Conservation (phyloP, 1,140 invertebrate species). For the Calosoma granatense region DNA sequence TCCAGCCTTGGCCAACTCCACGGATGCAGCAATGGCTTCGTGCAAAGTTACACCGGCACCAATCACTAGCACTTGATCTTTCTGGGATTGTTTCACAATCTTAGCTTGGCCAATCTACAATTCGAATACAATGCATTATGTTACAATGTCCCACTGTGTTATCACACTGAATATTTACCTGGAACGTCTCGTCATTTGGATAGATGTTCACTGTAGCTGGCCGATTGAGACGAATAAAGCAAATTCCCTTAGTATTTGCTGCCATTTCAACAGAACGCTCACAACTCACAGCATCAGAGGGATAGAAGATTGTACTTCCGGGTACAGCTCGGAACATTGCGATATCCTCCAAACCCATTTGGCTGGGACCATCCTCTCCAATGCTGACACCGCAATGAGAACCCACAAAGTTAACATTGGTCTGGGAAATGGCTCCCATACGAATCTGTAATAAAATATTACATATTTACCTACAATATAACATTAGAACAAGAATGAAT, state of each 20-base stretch:
- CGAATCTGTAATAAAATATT: slow-evolving; percentile 57
- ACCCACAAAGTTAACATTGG: slow-evolving; percentile 90
- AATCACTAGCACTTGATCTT: slow-evolving; percentile 78
- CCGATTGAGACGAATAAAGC: slow-evolving; percentile 91
- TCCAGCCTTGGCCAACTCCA: slow-evolving; percentile 56
- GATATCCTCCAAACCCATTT: slow-evolving; percentile 98
- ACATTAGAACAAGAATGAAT: too few relatives aligned
- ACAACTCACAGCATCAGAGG: slow-evolving; percentile 86
- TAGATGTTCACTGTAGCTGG: slow-evolving; percentile 86
- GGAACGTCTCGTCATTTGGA: slow-evolving; percentile 73
- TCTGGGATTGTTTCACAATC: slow-evolving; percentile 60
- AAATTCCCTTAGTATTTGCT: slow-evolving; percentile 91
- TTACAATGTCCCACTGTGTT: background rate
- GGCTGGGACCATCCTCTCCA: slow-evolving; percentile 97
- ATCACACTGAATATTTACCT: slow-evolving; percentile 38
- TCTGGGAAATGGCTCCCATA: slow-evolving; percentile 98
- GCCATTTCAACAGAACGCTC: slow-evolving; percentile 92
- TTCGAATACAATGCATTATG: slow-evolving; percentile 13
- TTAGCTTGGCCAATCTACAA: slow-evolving; percentile 62
- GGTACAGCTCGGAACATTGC: slow-evolving; percentile 92
- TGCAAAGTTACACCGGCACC: slow-evolving; percentile 89
- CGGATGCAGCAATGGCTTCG: slow-evolving; percentile 80
- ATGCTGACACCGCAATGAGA: slow-evolving; percentile 95
- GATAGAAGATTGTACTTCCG: slow-evolving; percentile 92
- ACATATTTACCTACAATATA: background rate